Conservation (phyloP, 2,113 vertebrate species). For the Diadophis punctatus region DNA sequence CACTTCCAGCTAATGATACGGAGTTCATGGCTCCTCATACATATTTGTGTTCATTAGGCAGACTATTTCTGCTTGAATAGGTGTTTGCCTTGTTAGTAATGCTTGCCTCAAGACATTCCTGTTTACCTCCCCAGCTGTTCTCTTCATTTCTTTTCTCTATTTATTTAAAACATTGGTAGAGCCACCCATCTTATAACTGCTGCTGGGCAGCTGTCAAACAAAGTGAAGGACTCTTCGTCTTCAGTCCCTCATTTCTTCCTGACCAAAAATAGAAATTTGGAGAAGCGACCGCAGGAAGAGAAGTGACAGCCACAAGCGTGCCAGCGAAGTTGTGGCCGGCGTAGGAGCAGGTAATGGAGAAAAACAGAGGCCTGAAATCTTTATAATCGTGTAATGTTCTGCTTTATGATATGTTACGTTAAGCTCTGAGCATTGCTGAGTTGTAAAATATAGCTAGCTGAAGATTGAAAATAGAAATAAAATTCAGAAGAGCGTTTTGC, state of each 20-base stretch:
- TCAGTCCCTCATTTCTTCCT: background rate
- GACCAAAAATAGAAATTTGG: background rate
- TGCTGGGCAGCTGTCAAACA: background rate
- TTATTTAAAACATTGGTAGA: background rate
- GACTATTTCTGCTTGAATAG: background rate
- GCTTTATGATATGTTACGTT: background rate
- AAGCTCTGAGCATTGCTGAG: background rate
- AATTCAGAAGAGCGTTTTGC: background rate
- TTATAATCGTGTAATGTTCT: background rate
- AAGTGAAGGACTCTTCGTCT: background rate
- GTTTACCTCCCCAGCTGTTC: background rate
- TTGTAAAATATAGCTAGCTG: background rate
- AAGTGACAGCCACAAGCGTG: background rate
- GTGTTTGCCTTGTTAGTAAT: background rate
- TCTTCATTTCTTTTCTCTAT: background rate
- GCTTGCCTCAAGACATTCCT: background rate
- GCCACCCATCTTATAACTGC: background rate
- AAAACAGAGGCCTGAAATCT: background rate
- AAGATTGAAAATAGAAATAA: background rate
- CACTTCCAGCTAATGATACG: background rate
- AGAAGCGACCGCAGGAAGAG: background rate
- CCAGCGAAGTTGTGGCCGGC: background rate
- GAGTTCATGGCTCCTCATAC: constrained; percentile 20
- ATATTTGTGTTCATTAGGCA: background rate
- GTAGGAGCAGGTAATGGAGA: background rate